Percentiles rank a stretch among this genome's conserved stretches.
Conservation (phyloP, 2,797 vertebrate genomes). For the Thaleichthys pacificus region DNA sequence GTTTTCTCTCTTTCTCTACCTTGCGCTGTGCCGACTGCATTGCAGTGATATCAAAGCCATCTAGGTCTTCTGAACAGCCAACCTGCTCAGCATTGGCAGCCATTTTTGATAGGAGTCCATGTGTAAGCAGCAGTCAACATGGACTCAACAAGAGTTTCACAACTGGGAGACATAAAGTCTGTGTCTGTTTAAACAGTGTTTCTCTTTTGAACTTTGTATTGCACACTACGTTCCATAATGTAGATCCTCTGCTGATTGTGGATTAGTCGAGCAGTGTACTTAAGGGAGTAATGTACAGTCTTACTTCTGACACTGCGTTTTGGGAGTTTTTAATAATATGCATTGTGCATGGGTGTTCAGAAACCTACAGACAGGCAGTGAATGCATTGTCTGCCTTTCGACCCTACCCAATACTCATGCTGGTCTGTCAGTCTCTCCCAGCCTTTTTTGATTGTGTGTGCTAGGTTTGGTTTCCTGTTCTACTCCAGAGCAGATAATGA, state of each 20-base stretch:
- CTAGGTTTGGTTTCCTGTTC: too few relatives aligned
- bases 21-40: constrained; percentile 43
- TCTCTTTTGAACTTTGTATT: constrained; percentile 23
- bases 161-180: constrained; percentile 29
- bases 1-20: constrained; percentile 10
- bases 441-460: too few relatives aligned
- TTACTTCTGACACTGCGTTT: too few relatives aligned
- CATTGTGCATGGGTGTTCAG: too few relatives aligned
- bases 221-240: constrained; percentile 26
- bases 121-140: constrained; percentile 17
- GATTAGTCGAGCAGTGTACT: too few relatives aligned
- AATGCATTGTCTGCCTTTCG: too few relatives aligned
- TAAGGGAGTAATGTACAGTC: too few relatives aligned
- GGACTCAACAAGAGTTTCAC: constrained; percentile 21
- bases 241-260: not conserved
- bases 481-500: too few relatives aligned
- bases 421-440: too few relatives aligned
- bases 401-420: too few relatives aligned
- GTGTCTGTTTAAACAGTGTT: not conserved
- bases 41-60: constrained; percentile 63
- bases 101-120: constrained; percentile 44
- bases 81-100: constrained; percentile 44
- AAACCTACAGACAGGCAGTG: too few relatives aligned
- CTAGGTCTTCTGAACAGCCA: constrained; percentile 31
- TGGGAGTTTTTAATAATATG: too few relatives aligned